Conservation (phyloP, 2,113 vertebrate species). For the Ailuropoda melanoleuca region DNA sequence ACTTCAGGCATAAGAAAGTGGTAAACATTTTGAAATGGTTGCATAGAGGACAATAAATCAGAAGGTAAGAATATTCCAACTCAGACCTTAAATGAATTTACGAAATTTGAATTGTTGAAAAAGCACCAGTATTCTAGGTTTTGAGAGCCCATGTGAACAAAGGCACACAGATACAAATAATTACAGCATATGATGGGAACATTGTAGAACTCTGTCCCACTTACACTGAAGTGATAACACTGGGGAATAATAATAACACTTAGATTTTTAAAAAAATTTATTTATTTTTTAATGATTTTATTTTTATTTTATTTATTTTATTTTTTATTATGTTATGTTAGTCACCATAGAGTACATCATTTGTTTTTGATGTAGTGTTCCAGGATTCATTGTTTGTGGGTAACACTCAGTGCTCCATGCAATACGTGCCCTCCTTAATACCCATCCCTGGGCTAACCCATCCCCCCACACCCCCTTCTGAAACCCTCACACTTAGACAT, state of each 20-base stretch:
- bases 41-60: neutral
- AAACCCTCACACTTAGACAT: neutral
- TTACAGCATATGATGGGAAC: neutral
- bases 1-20: neutral
- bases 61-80: neutral
- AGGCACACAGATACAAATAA: neutral
- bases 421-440: no score
- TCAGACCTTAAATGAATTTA: conserved; percentile 19
- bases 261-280: no score
- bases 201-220: neutral
- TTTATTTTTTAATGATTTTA: no score
- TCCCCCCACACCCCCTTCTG: no score
- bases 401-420: no score
- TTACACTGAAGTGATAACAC: neutral
- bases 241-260: neutral
- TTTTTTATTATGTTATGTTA: no score
- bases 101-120: neutral
- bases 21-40: neutral
- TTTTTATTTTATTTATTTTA: no score
- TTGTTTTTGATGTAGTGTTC: no score
- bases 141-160: neutral
- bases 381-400: no score
- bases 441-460: no score
- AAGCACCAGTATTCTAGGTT: neutral
- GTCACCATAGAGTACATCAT: no score